Percentiles rank a stretch among this genome's conserved stretches.
phyloP scores from a whole-genome alignment of 2,888 invertebrate genomes.

The Anthophora plumipes region DNA sequence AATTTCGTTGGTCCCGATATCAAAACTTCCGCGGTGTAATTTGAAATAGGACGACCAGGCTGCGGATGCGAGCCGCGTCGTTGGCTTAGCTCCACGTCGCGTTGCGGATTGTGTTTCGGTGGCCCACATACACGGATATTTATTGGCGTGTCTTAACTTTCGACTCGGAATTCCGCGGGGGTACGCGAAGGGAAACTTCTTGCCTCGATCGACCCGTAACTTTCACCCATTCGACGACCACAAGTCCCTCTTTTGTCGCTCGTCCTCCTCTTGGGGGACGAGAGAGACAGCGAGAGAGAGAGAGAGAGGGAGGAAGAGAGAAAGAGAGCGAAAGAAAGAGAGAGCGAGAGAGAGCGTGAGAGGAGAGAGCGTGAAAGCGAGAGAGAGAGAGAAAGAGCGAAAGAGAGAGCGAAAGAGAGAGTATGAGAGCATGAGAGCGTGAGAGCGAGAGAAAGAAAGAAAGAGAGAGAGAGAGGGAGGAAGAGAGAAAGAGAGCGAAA shows the following conservation, averaged over 20 bases:
- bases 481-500: neutral
- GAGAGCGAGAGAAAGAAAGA: no score
- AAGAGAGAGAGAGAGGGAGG: neutral
- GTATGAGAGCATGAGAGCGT: no score
- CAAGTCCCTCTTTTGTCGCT: neutral
- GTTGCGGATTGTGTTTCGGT: conserved; percentile 79
- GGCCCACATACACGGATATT: conserved; percentile 77
- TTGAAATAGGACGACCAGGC: conserved; percentile 67
- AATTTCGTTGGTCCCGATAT: conserved; percentile 47
- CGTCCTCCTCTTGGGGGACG: neutral
- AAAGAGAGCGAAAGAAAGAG: neutral
- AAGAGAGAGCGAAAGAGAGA: no score
- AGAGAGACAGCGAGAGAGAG: no score
- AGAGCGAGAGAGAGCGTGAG: no score
- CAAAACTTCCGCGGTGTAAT: conserved; percentile 71
- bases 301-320: neutral
- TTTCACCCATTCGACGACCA: neutral
- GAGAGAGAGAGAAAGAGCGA: no score
- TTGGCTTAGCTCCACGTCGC: conserved; percentile 82
- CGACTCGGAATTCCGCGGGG: conserved; percentile 32
- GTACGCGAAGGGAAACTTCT: neutral
- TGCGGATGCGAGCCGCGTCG: conserved; percentile 72
- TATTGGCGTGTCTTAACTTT: conserved; percentile 71
- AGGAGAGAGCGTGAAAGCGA: no score
- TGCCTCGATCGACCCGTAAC: neutral